A percentile compares a stretch with the other conserved stretches of the same genome.
Evolutionary conservation across 2,113 vertebrate species (phyloP).

Genomic region (Bujurquina vittata): DNA sequence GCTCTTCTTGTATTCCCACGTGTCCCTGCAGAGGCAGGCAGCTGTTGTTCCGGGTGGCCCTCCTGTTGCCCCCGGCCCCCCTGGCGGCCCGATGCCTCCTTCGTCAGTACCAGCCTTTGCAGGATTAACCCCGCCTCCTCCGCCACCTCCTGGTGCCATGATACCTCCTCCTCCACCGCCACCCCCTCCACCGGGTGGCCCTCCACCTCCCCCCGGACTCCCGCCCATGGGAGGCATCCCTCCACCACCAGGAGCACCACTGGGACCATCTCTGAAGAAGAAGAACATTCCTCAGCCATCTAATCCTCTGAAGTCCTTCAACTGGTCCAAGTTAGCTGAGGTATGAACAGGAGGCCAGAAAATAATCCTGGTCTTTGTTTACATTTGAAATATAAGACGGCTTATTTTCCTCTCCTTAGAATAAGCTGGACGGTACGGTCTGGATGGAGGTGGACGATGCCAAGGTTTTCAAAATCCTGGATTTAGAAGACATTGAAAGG

Average conservation of each 20-base stretch:
- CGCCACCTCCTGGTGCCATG: slow-evolving; percentile 74
- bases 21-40: slow-evolving; percentile 82
- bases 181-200: slow-evolving; percentile 87
- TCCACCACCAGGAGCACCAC: slow-evolving; percentile 88
- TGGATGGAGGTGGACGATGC: slow-evolving; percentile 93
- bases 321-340: slow-evolving; percentile 96
- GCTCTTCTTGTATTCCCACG: neutral
- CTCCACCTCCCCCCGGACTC: slow-evolving; percentile 87
- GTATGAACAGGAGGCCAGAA: slow-evolving; percentile 74
- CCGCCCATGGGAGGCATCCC: slow-evolving; percentile 83
- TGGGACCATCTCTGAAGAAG: slow-evolving; percentile 86
- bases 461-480: slow-evolving; percentile 93
- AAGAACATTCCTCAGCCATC: slow-evolving; percentile 94
- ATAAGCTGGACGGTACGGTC: slow-evolving; percentile 93
- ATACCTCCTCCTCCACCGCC: slow-evolving; percentile 83
- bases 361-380: neutral
- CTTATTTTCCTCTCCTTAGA: slow-evolving; percentile 77
- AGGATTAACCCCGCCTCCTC: slow-evolving; percentile 80
- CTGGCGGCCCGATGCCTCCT: slow-evolving; percentile 84
- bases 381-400: neutral
- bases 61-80: slow-evolving; percentile 79
- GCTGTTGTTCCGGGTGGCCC: slow-evolving; percentile 86
- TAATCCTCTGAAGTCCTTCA: slow-evolving; percentile 97
- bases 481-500: slow-evolving; percentile 94
- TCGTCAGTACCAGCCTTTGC: slow-evolving; percentile 52